Evolutionary conservation across 2,113 vertebrate species (phyloP).

Genomic region (Solenodon paradoxus): DNA sequence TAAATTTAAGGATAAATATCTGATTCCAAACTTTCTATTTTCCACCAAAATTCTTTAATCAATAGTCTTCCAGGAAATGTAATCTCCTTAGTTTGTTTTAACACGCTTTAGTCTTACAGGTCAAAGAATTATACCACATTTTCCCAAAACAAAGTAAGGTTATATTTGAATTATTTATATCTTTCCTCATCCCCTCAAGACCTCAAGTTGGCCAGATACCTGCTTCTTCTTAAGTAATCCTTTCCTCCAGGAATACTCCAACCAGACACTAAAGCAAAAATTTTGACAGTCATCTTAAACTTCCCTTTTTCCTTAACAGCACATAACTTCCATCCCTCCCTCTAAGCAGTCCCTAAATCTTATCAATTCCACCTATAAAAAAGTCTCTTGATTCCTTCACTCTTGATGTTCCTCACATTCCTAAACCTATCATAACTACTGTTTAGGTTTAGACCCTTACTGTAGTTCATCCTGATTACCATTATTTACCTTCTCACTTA

Average conservation of each 20-base stretch:
- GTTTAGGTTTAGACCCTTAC: not conserved
- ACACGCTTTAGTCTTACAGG: not conserved
- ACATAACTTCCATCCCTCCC: not conserved
- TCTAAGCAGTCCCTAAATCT: not conserved
- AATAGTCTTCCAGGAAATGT: not conserved
- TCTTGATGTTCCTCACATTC: not conserved
- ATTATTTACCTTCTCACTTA: not conserved
- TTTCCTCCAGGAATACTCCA: not conserved
- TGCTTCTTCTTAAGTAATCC: not conserved
- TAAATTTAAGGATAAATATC: not conserved
- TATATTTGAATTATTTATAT: constrained; percentile 2
- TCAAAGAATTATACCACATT: not conserved
- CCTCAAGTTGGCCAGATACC: not conserved
- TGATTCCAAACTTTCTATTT: not conserved
- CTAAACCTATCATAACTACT: not conserved
- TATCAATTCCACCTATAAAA: not conserved
- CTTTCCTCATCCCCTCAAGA: not conserved
- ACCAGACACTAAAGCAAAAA: not conserved
- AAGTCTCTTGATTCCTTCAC: not conserved
- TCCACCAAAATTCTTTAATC: not conserved
- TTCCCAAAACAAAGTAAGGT: constrained; percentile 42
- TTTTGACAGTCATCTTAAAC: not conserved
- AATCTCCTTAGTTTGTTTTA: not conserved
- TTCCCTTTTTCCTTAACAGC: not conserved
- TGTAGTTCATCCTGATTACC: not conserved